Evolutionary conservation across 1,140 invertebrate genomes (phyloP), one percentile per base, ranked within the genome.

Genomic region (Drosophila serrata): DNA sequence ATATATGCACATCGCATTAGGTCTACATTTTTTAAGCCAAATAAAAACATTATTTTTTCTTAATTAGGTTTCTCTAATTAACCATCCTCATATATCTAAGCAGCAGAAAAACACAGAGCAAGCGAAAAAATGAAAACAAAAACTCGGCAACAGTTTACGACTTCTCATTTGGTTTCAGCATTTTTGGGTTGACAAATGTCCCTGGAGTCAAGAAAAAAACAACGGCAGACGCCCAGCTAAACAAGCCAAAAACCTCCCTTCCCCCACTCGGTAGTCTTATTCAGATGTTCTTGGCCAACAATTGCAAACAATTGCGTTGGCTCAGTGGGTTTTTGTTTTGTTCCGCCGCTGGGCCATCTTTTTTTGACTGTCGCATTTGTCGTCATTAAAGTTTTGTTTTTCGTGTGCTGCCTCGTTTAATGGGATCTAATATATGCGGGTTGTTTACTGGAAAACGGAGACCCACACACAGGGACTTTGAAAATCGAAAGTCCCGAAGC

Each of bases 161-260:
- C 56, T 40, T 67, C 57, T 45, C 35, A 33, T 59, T 57, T 53
- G 17, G 40, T 24, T 40, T 17, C 59, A 45, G 24, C 22, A 8
- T 57, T 56, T 69, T 75, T 60, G 27, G 42, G 63, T 43, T 75
- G 72, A 70, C 64, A 64, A 81, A 81, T 63, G 72, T 81, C 59
- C 59, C 46, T 75, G 59, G 31, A 19, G 48, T 19, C 58, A n/a
- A 17, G 22, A 40, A 56, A 22, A 51, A 45, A 51, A 55, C 46
- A 35, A 35, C 19, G 43, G 24, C 31, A 15, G 19, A 15, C 11
- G 11, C 42, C 43, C 33, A 58, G 42, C 51, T 45, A 58, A 61
- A 31, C 7, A 45, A 43, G 17, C 35, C 22, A 15, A 39, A 49
- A 33, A 42, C 8, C 45, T 24, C 24, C 24, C 1, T 15, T 8